Percentiles rank a stretch among this genome's conserved stretches.
phyloP scores from a whole-genome alignment of 92 coral and sea anemone genomes.

The Porites cylindrica region DNA sequence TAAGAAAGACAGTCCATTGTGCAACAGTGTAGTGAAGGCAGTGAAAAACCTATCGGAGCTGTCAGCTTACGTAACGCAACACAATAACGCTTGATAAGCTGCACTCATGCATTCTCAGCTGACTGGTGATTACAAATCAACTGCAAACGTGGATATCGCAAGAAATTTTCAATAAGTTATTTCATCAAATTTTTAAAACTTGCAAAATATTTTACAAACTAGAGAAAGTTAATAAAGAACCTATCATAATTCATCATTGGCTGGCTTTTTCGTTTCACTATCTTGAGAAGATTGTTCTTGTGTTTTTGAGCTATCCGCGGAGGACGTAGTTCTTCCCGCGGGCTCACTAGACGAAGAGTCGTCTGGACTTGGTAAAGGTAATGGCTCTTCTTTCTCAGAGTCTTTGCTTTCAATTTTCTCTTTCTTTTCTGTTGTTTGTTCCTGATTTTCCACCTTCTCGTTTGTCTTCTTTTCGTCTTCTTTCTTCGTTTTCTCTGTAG shows the following conservation, averaged over 20 bases:
- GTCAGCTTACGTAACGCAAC: not conserved
- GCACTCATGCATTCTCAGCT: not conserved
- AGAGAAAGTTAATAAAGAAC: not conserved
- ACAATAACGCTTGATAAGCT: not conserved
- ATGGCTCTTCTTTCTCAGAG: constrained; percentile 56
- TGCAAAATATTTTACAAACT: constrained; percentile 47
- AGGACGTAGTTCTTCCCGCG: constrained; percentile 17
- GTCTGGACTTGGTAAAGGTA: constrained; percentile 66
- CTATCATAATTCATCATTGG: constrained; percentile 55
- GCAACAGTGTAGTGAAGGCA: not conserved
- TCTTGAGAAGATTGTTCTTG: constrained; percentile 28
- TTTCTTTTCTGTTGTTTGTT: constrained; percentile 38
- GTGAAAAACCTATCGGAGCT: not conserved
- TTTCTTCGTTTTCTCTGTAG: constrained; percentile 31
- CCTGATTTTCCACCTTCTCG: constrained; percentile 32
- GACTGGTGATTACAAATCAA: not conserved
- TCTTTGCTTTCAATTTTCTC: constrained; percentile 32
- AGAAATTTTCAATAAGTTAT: constrained; percentile 42
- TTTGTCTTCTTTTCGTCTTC: constrained; percentile 43
- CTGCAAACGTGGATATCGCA: not conserved
- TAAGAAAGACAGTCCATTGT: not conserved
- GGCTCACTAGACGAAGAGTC: constrained; percentile 20
- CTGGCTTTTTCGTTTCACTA: constrained; percentile 21
- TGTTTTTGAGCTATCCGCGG: constrained; percentile 26
- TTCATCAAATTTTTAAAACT: constrained; percentile 27